Evolutionary conservation across 2,113 vertebrate genomes (phyloP).

Genomic region (Pteruthius melanotis): DNA sequence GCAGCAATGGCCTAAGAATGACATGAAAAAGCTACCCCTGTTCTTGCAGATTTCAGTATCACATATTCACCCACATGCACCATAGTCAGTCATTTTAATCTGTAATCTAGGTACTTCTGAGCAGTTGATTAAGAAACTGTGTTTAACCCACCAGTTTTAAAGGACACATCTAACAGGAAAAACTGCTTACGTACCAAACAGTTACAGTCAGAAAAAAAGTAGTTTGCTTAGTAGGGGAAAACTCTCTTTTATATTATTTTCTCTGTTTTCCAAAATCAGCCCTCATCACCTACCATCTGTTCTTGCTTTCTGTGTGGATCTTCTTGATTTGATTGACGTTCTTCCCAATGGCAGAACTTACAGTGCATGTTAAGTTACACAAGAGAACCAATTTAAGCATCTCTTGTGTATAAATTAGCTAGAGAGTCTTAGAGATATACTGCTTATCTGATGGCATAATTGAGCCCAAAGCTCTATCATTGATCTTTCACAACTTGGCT

Average conservation of each 20-base stretch:
- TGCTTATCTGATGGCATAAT: constrained; percentile 32
- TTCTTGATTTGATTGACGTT: constrained; percentile 26
- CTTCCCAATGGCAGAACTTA: constrained; percentile 30
- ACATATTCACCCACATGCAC: background rate
- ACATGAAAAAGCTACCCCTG: background rate
- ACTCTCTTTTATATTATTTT: background rate
- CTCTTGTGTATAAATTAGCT: constrained; percentile 59
- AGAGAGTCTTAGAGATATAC: constrained; percentile 8
- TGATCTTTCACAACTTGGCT: constrained; percentile 19
- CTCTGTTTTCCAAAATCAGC: constrained; percentile 6
- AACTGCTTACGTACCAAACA: background rate
- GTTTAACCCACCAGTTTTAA: background rate
- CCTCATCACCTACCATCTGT: constrained; percentile 40
- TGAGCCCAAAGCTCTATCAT: background rate
- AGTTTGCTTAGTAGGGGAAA: background rate
- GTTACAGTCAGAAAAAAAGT: background rate
- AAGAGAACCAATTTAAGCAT: constrained; percentile 37
- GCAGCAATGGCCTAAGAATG: background rate
- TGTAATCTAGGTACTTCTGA: background rate
- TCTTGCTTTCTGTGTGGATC: background rate
- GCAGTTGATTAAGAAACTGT: background rate
- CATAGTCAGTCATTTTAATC: background rate
- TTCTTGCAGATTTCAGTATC: background rate
- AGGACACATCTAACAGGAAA: background rate
- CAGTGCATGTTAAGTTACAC: constrained; percentile 34